Conservation (phyloP, 2,888 invertebrate species). For the Caenorhabditis panamensis region DNA sequence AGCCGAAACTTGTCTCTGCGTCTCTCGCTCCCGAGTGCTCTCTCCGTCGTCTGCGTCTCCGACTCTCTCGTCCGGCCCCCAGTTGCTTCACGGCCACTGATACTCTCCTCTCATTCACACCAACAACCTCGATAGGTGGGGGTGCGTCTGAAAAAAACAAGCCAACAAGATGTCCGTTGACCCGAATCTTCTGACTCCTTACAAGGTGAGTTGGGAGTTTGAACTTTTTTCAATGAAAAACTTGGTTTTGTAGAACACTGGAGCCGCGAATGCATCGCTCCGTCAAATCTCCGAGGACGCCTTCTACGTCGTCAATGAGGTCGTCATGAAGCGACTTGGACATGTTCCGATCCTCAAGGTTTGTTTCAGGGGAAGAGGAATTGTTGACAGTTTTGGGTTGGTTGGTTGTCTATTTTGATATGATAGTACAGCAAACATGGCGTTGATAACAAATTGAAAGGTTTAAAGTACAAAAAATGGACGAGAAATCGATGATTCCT, state of each 20-base stretch:
- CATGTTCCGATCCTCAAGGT: slow-evolving; percentile 82
- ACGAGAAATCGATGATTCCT: no score
- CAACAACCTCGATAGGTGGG: slow-evolving; percentile 14
- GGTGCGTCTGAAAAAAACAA: slow-evolving; percentile 34
- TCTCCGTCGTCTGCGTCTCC: slow-evolving; percentile 32
- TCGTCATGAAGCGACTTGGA: slow-evolving; percentile 82
- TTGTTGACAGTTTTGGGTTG: slow-evolving; percentile 23
- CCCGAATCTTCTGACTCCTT: slow-evolving; percentile 75
- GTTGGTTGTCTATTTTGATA: slow-evolving; percentile 13
- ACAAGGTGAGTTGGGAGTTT: slow-evolving; percentile 73
- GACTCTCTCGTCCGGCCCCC: no score
- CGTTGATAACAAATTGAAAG: slow-evolving; percentile 9
- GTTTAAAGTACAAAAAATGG: no score
- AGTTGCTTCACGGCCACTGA: slow-evolving; percentile 45
- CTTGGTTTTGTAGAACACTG: slow-evolving; percentile 72
- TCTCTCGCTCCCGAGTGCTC: slow-evolving; percentile 41
- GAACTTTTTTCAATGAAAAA: no score
- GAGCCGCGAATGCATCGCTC: slow-evolving; percentile 73
- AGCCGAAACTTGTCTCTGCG: slow-evolving; percentile 22
- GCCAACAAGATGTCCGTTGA: slow-evolving; percentile 73
- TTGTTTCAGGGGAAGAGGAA: background rate
- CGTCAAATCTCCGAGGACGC: slow-evolving; percentile 81
- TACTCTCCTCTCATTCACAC: slow-evolving; percentile 38
- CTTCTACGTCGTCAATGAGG: slow-evolving; percentile 82
- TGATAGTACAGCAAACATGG: no score